Conservation (phyloP, 2,797 vertebrate genomes). For the Lacerta agilis region DNA sequence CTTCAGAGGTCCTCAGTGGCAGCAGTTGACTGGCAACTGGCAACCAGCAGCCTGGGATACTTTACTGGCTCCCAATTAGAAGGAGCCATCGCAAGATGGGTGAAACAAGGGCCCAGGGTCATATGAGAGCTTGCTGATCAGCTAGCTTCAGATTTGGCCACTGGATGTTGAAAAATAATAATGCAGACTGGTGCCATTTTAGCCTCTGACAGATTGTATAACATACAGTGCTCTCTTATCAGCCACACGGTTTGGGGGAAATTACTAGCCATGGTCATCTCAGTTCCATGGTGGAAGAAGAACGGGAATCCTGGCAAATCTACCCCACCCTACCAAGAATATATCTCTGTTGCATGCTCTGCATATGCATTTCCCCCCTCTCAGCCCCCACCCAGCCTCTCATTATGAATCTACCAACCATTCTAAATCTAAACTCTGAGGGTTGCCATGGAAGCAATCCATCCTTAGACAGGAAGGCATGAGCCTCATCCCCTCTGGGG, state of each 20-base stretch:
- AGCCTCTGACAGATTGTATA: background rate
- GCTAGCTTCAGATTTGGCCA: background rate
- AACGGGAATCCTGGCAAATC: background rate
- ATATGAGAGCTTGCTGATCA: background rate
- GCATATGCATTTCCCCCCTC: background rate
- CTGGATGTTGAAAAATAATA: background rate
- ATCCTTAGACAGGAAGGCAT: slow-evolving; percentile 15
- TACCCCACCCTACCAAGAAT: background rate
- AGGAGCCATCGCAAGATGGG: background rate
- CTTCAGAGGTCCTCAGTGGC: too few species aligned
- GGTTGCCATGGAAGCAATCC: slow-evolving; percentile 67
- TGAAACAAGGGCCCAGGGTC: background rate
- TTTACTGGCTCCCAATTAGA: background rate
- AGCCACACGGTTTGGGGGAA: background rate
- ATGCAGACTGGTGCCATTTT: background rate
- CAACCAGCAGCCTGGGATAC: too few species aligned
- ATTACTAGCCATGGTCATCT: background rate
- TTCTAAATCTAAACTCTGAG: slow-evolving; percentile 39
- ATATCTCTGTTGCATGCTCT: slow-evolving; percentile 1
- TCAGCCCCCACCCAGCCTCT: background rate
- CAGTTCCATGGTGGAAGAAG: background rate
- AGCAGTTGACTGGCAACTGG: too few species aligned
- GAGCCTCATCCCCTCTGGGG: background rate
- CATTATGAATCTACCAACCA: background rate
- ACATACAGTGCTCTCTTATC: background rate